A percentile compares a stretch with the other conserved stretches of the same genome.
Conservation (phyloP, 1,140 invertebrate species). For the Brachionus plicatilis region DNA sequence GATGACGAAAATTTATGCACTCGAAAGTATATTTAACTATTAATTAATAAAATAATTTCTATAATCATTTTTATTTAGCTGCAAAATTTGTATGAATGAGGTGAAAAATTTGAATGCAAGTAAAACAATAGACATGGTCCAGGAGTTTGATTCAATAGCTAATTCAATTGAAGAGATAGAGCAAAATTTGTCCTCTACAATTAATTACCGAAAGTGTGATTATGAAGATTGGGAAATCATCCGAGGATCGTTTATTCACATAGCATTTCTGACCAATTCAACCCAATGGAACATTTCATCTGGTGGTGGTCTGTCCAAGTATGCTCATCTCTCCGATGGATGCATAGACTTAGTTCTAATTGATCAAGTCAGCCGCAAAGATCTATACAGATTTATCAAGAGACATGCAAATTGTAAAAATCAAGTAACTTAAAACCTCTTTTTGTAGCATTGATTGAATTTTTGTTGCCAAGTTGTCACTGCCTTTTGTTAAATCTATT, state of each 20-base stretch:
- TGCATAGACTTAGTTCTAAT: constrained; percentile 50
- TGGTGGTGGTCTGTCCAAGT: constrained; percentile 48
- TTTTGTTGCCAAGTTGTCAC: constrained; percentile 46
- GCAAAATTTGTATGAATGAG: neutral
- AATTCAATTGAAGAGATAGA: constrained; percentile 13
- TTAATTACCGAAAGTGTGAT: neutral
- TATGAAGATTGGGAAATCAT: neutral
- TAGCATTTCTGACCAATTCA: constrained; percentile 2
- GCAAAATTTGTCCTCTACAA: constrained; percentile 13
- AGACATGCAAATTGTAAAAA: constrained; percentile 52
- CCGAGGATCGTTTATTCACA: neutral
- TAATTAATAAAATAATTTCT: neutral
- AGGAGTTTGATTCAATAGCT: constrained; percentile 14
- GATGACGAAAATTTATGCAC: constrained; percentile 15
- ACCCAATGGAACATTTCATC: constrained; percentile 46
- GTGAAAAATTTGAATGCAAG: neutral
- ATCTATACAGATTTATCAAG: constrained; percentile 50
- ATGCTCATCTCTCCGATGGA: constrained; percentile 50
- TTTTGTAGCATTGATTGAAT: neutral
- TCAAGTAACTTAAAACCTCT: constrained; percentile 45
- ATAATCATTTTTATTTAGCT: neutral
- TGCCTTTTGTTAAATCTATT: constrained; percentile 48
- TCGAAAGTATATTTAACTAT: neutral
- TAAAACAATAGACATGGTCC: neutral
- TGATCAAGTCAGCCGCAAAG: constrained; percentile 47